phyloP scores from a whole-genome alignment of 1,140 invertebrate genomes.

The Nasonia longicornis region DNA sequence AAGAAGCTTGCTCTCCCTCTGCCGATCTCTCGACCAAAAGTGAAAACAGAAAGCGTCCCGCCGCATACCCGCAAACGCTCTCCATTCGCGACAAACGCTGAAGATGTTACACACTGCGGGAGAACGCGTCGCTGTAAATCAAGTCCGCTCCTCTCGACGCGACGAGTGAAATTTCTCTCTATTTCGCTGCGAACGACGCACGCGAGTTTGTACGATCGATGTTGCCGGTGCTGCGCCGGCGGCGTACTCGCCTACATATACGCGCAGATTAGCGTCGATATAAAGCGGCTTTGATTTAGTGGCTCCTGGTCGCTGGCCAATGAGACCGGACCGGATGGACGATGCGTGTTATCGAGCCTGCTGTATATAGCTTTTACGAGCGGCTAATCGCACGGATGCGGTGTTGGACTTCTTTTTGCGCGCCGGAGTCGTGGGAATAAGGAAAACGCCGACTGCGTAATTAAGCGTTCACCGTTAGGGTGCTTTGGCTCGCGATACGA shows the following conservation, averaged over 20 bases:
- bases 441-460: not conserved
- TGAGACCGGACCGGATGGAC: not conserved
- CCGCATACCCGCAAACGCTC: not conserved
- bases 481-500: not conserved
- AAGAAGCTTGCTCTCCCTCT: too few species aligned
- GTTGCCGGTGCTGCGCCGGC: too few species aligned
- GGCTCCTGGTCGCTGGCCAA: slow-evolving; percentile 9
- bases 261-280: slow-evolving; percentile 9
- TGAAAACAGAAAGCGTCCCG: not conserved
- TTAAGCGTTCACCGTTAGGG: not conserved
- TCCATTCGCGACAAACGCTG: not conserved
- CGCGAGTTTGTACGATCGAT: slow-evolving; percentile 22
- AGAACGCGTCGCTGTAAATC: slow-evolving; percentile 14
- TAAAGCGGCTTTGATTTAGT: slow-evolving; percentile 20
- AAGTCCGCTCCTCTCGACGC: not conserved
- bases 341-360: not conserved
- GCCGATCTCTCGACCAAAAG: not conserved
- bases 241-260: too few species aligned
- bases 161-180: not conserved
- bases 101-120: slow-evolving; percentile 2
- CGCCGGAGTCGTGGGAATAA: not conserved
- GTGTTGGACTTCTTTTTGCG: not conserved
- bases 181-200: not conserved
- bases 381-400: slow-evolving; percentile 14
- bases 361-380: slow-evolving; percentile 11